Percentiles rank a stretch among this genome's conserved stretches.
These are phyloP conservation scores for Chaitophorus viminalis DNA, from an alignment of 2,888 invertebrate genomes.

Conservation along the genomic window DNA sequence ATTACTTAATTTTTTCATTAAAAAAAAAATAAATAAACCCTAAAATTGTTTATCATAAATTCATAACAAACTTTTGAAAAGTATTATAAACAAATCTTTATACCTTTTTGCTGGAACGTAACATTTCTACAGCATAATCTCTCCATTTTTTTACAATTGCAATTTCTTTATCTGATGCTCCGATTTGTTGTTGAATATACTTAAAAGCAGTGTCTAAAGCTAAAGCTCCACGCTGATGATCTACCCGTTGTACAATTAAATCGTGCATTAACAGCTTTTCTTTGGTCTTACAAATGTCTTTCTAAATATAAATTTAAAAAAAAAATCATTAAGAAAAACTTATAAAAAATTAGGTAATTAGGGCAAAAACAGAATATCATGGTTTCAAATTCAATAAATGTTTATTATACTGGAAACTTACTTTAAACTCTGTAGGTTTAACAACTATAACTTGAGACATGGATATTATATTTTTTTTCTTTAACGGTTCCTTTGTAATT, in stretches of 20 bases:
- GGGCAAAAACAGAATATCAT: no score
- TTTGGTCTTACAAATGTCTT: background rate
- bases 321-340: no score
- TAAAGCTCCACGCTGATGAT: constrained; percentile 49
- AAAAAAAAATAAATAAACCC: background rate
- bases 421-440: constrained; percentile 5
- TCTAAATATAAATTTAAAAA: constrained; percentile 27
- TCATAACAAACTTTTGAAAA: background rate
- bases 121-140: constrained; percentile 51
- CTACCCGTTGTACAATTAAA: constrained; percentile 40
- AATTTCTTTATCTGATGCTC: constrained; percentile 55
- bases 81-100: background rate
- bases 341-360: no score
- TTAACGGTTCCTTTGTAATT: constrained; percentile 10
- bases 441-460: constrained; percentile 20
- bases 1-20: background rate
- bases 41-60: background rate
- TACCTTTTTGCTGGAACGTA: constrained; percentile 24
- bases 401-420: constrained; percentile 9
- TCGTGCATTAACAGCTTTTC: constrained; percentile 25
- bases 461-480: constrained; percentile 16
- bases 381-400: no score
- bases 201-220: constrained; percentile 53
- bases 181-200: constrained; percentile 54
- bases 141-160: constrained; percentile 53